Evolutionary conservation across 1,140 invertebrate genomes (phyloP).

Genomic region (Diachasma alloeum): DNA sequence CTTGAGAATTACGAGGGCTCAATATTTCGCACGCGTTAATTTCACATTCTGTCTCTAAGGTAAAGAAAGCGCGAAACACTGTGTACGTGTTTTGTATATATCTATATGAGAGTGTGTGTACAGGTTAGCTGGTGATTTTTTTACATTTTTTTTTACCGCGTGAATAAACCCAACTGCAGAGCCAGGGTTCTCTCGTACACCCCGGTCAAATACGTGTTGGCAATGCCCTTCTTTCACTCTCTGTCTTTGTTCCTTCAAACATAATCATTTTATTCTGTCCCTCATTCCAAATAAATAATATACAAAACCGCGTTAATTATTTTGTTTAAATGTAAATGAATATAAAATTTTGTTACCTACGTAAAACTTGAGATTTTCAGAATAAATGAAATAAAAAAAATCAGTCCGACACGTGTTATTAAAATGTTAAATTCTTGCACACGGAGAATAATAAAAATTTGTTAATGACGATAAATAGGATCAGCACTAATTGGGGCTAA

Average conservation of each 20-base stretch:
- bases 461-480: background rate
- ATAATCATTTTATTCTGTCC: background rate
- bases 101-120: background rate
- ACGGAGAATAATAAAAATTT: background rate
- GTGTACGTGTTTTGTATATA: background rate
- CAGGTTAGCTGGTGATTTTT: slow-evolving; percentile 11
- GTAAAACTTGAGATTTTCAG: slow-evolving; percentile 4
- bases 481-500: background rate
- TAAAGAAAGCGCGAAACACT: background rate
- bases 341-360: background rate
- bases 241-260: background rate
- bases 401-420: background rate
- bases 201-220: background rate
- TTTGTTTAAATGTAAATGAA: background rate
- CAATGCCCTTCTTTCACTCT: slow-evolving; percentile 1
- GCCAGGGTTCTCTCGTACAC: background rate
- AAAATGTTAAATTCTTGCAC: slow-evolving; percentile 11
- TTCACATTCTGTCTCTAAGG: background rate
- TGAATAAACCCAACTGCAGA: background rate
- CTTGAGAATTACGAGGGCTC: background rate
- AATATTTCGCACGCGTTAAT: background rate
- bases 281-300: background rate
- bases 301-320: background rate
- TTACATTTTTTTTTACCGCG: background rate
- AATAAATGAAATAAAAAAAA: background rate